A percentile compares a stretch with the other conserved stretches of the same genome.
Evolutionary conservation across 2,888 invertebrate species (phyloP).

Genomic region (Agonopterix heracliana): DNA sequence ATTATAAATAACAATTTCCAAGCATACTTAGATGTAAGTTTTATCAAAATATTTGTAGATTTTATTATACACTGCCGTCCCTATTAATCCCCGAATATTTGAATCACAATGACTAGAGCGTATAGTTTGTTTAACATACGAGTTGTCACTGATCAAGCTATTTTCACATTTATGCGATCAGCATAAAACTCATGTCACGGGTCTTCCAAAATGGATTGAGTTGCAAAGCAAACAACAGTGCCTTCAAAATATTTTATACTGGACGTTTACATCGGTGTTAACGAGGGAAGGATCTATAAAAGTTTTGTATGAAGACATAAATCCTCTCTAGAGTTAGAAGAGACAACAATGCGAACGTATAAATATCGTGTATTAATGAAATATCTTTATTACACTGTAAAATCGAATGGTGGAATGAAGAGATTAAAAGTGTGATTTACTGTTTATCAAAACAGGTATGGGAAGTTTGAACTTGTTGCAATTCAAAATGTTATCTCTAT

Average conservation of each 20-base stretch:
- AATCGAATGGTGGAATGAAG: conserved; percentile 6
- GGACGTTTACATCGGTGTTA: conserved; percentile 68
- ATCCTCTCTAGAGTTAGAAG: conserved; percentile 44
- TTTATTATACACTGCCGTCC: conserved; percentile 11
- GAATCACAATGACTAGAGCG: conserved; percentile 52
- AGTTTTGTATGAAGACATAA: conserved; percentile 62
- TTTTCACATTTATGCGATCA: too few species aligned
- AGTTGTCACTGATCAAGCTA: too few species aligned
- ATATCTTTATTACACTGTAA: conserved; percentile 52
- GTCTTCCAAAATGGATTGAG: too few species aligned
- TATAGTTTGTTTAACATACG: too few species aligned
- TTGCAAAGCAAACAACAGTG: conserved; percentile 6
- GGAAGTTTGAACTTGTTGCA: too few species aligned
- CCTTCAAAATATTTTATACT: conserved; percentile 52
- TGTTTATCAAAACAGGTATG: conserved; percentile 6
- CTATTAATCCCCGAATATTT: conserved; percentile 53
- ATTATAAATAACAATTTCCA: too few species aligned
- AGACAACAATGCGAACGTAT: conserved; percentile 55
- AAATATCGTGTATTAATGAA: conserved; percentile 59
- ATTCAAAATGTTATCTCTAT: too few species aligned
- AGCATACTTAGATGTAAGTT: too few species aligned
- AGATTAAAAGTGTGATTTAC: conserved; percentile 22
- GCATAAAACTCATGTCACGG: too few species aligned
- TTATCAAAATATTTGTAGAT: too few species aligned
- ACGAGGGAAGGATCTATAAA: conserved; percentile 66